These are phyloP conservation scores for Metallyticus violacea DNA, from an alignment of 2,888 invertebrate species.

Conservation along the genomic window DNA sequence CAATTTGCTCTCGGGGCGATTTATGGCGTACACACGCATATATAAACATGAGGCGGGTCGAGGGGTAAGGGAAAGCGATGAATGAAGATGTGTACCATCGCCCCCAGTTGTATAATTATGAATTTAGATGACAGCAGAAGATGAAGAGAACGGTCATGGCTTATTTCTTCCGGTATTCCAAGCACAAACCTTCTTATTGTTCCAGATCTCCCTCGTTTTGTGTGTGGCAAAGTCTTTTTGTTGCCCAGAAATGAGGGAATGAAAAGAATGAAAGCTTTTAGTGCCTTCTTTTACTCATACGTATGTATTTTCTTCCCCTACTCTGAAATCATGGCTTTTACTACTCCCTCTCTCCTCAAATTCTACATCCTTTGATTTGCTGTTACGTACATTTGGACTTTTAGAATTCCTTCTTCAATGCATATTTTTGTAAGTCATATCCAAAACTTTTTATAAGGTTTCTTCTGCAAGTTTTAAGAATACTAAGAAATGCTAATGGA, in stretches of 20 bases:
- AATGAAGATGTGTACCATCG: neutral
- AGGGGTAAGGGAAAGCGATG: too few species aligned
- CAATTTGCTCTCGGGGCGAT: neutral
- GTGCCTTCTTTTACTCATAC: neutral
- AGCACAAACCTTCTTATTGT: neutral
- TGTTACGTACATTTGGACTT: neutral
- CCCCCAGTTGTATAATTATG: slow-evolving; percentile 17
- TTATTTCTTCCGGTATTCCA: neutral
- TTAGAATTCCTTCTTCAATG: too few species aligned
- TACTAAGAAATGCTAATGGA: too few species aligned
- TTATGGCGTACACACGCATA: neutral
- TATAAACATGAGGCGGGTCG: neutral
- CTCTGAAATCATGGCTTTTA: neutral
- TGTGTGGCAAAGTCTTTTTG: neutral
- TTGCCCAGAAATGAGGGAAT: neutral
- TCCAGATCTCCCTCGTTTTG: neutral
- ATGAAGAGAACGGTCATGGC: neutral
- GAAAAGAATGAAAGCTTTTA: neutral
- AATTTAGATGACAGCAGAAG: slow-evolving; percentile 4
- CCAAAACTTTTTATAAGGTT: too few species aligned
- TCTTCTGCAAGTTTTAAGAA: too few species aligned
- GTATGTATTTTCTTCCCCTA: neutral
- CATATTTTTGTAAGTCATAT: too few species aligned
- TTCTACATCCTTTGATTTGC: neutral
- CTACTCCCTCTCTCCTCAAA: neutral